Evolutionary conservation across 2,888 invertebrate species (phyloP).

Genomic region (Drosophila kambysellisi): DNA sequence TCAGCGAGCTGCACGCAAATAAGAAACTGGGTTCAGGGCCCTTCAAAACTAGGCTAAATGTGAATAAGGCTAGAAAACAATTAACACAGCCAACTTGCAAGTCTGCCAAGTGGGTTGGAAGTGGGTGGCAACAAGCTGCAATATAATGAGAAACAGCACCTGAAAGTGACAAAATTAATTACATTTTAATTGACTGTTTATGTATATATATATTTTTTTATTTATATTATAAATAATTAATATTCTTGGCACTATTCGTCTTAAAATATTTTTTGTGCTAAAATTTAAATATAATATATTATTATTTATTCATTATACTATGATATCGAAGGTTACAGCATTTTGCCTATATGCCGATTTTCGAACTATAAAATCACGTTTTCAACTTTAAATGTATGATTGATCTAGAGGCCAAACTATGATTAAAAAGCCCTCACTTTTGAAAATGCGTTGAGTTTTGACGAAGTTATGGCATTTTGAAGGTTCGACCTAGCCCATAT

Average conservation of each 20-base stretch:
- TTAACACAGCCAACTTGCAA: constrained; percentile 44
- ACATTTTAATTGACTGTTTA: background rate
- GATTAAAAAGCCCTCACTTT: too few relatives aligned
- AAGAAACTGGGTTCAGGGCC: constrained; percentile 60
- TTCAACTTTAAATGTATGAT: too few relatives aligned
- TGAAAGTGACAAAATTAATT: background rate
- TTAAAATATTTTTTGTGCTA: background rate
- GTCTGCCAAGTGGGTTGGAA: background rate
- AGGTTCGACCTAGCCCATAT: too few relatives aligned
- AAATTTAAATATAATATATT: background rate
- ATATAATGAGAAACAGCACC: constrained; percentile 4
- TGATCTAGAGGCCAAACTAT: too few relatives aligned
- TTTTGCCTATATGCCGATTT: too few relatives aligned
- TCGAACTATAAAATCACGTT: too few relatives aligned
- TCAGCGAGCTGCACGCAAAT: constrained; percentile 72
- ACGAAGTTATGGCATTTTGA: too few relatives aligned
- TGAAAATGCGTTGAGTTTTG: too few relatives aligned
- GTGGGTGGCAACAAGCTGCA: background rate
- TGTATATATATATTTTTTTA: background rate
- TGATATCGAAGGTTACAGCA: too few relatives aligned
- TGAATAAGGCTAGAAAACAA: constrained; percentile 65
- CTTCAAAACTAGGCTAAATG: constrained; percentile 69
- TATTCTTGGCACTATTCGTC: background rate
- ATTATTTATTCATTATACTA: background rate
- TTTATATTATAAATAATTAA: background rate